Evolutionary conservation across 2,888 invertebrate genomes (phyloP), one percentile per base, ranked within the genome.

Genomic region (Lasioglossum figueresi): DNA sequence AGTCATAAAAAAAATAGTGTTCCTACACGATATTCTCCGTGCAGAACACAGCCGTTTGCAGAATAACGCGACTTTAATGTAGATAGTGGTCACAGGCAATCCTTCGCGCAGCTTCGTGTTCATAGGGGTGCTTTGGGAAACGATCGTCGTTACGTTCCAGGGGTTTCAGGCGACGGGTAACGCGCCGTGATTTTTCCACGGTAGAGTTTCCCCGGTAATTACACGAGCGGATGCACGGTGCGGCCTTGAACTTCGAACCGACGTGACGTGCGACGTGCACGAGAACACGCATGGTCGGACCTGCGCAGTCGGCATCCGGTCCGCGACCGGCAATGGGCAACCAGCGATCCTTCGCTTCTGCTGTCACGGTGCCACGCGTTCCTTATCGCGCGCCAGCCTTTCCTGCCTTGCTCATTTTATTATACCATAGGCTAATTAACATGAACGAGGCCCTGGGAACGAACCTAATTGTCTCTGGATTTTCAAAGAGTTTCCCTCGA

Each of bases 171-270:
- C 12, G 14, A 14, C 66, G 34, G 19, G 66, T 6, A 66, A 8
- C 31, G 34, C 34, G 19, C 1, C 23, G n/a, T 14, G 19, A 27
- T 71, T 88, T 78, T 82, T 82, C 75, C 40, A 31, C n/a, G 37
- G n/a, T 14, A 43, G 52, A 40, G 43, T 76, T 83, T 76, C 73
- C 76, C 45, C n/a, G 27, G 73, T 70, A 76, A 86, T 89, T 84
- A 81, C 77, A 63, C 79, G 83, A 80, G 37, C 79, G 70, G 71
- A 31, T 79, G 77, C 73, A 78, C 78, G 77, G 66, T 48, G 78
- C 83, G 88, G 82, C 90, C 90, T 90, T 90, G 90, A 90, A 90
- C 90, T 90, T 90, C 75, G 76, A 78, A 85, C 79, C 68, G 70
- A 12, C 76, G 79, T 45, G 72, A 12, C 73, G 78, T 66, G 48